These are phyloP conservation scores for Plectropomus leopardus DNA, from an alignment of 2,113 vertebrate genomes.

Conservation along the genomic window DNA sequence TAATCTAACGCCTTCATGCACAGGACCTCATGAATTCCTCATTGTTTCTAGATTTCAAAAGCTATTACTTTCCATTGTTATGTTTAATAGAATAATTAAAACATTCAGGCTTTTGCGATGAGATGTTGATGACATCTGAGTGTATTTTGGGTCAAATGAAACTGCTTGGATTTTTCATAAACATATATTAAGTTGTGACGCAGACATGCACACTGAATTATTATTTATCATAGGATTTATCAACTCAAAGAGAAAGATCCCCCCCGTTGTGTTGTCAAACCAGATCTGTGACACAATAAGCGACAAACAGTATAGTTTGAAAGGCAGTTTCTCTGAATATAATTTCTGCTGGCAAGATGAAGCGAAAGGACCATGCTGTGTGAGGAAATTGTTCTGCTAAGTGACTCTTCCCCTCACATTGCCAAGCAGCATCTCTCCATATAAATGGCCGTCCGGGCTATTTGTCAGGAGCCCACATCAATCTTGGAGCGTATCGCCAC, in stretches of 20 bases:
- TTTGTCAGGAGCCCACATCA: constrained; percentile 80
- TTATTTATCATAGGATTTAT: constrained; percentile 22
- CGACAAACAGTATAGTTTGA: constrained; percentile 29
- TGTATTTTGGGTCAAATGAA: background rate
- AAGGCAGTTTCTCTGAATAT: constrained; percentile 67
- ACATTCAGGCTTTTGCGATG: background rate
- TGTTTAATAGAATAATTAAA: constrained; percentile 27
- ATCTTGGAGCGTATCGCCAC: constrained; percentile 71
- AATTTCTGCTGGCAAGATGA: constrained; percentile 72
- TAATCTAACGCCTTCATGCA: constrained; percentile 34
- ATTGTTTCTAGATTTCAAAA: constrained; percentile 35
- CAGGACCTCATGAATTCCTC: constrained; percentile 32
- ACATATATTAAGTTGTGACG: background rate
- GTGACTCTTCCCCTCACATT: constrained; percentile 77
- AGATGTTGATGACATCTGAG: background rate
- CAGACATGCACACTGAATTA: constrained; percentile 12
- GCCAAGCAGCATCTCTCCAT: constrained; percentile 71
- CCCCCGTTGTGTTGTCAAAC: constrained; percentile 44
- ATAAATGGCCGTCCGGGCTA: constrained; percentile 74
- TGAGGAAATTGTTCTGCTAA: constrained; percentile 82
- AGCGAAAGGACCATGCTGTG: constrained; percentile 74
- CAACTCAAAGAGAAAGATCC: constrained; percentile 32
- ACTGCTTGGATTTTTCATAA: background rate
- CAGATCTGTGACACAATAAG: constrained; percentile 47
- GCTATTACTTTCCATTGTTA: constrained; percentile 31